Conservation (phyloP, 2,888 invertebrate species). For the Amphiduros pacificus region DNA sequence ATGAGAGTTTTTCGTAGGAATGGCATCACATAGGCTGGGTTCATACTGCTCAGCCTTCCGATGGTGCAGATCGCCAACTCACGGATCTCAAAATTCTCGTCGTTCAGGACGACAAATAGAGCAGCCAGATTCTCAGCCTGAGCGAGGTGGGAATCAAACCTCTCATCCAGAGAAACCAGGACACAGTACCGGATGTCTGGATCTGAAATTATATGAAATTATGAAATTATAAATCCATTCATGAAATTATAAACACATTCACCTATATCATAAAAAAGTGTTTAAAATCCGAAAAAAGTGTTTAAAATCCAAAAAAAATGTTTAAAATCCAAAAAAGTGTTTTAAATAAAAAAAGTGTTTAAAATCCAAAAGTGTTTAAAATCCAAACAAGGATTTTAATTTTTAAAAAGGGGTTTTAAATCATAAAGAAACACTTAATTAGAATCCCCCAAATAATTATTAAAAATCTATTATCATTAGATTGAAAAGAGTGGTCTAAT, state of each 20-base stretch:
- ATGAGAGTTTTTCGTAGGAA: conserved; percentile 89
- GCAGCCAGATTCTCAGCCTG: conserved; percentile 94
- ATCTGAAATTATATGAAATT: conserved; percentile 65
- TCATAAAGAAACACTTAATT: too few species aligned
- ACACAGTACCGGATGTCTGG: conserved; percentile 93
- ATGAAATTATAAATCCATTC: not conserved
- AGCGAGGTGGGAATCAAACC: conserved; percentile 92
- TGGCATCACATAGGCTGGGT: conserved; percentile 98
- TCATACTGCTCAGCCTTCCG: conserved; percentile 87
- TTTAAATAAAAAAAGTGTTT: too few species aligned
- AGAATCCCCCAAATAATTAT: too few species aligned
- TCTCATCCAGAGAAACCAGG: conserved; percentile 83
- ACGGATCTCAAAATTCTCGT: conserved; percentile 94
- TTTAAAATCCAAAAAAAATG: too few species aligned
- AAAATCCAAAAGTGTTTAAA: too few species aligned
- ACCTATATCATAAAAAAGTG: too few species aligned
- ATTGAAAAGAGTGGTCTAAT: not conserved
- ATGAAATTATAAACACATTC: too few species aligned
- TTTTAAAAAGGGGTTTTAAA: too few species aligned
- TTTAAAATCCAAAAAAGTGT: too few species aligned
- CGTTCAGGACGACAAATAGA: conserved; percentile 92
- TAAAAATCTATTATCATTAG: too few species aligned
- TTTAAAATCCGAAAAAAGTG: too few species aligned
- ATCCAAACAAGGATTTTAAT: too few species aligned
- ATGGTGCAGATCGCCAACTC: conserved; percentile 92